Evolutionary conservation across 2,888 invertebrate species (phyloP).

Genomic region (Callosobruchus maculatus): DNA sequence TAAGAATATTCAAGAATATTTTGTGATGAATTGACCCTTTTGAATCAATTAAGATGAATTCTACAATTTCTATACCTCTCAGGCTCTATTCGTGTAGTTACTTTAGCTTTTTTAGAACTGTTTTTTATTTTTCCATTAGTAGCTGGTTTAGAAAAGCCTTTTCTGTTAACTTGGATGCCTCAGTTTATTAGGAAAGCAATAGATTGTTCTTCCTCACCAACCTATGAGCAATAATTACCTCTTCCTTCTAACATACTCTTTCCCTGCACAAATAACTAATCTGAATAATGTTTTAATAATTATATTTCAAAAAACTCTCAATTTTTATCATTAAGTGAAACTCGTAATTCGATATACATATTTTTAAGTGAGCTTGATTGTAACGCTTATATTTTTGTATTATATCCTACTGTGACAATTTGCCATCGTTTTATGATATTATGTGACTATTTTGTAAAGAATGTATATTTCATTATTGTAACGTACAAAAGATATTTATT

Average conservation of each 20-base stretch:
- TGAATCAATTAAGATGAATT: too few relatives aligned
- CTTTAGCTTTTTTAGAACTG: too few relatives aligned
- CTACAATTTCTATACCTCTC: too few relatives aligned
- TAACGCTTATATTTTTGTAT: conserved; percentile 1
- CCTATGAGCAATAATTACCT: too few relatives aligned
- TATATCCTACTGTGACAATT: neutral
- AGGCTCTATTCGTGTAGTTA: too few relatives aligned
- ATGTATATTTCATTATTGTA: neutral
- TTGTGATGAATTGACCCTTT: too few relatives aligned
- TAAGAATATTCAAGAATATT: too few relatives aligned
- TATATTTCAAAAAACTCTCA: neutral
- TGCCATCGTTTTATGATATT: neutral
- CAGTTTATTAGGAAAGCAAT: too few relatives aligned
- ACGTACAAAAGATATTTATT: conserved; percentile 7
- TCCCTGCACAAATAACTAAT: neutral
- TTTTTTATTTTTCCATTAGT: too few relatives aligned
- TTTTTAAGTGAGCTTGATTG: neutral
- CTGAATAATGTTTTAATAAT: neutral
- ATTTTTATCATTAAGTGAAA: neutral
- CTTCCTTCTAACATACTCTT: neutral
- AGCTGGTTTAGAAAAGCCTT: too few relatives aligned
- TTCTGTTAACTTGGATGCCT: too few relatives aligned
- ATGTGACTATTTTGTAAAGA: neutral
- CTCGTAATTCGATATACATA: neutral
- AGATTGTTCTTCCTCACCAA: too few relatives aligned